Percentiles rank a stretch among this genome's conserved stretches.
phyloP scores from a whole-genome alignment of 2,113 vertebrate genomes.

The Laterallus jamaicensis region DNA sequence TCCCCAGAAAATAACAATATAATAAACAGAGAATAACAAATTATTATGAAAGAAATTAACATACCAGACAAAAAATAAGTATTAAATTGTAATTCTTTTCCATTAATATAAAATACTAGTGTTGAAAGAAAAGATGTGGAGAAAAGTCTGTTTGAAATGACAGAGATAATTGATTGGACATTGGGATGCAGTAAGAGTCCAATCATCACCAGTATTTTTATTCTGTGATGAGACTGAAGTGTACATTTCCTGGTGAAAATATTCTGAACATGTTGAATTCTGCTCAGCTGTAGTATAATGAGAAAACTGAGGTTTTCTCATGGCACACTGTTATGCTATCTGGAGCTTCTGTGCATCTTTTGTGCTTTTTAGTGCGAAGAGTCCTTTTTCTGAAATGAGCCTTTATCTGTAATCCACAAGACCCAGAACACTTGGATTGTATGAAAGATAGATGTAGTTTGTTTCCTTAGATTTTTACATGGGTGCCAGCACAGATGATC shows the following conservation, averaged over 20 bases:
- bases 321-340: fast-evolving
- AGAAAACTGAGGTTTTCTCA: background rate
- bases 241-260: background rate
- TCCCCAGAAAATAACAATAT: background rate
- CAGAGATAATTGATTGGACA: background rate
- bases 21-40: background rate
- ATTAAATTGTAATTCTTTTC: background rate
- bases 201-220: background rate
- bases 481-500: background rate
- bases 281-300: background rate
- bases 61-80: background rate
- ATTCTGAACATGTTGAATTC: background rate
- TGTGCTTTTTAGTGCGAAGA: background rate
- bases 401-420: background rate
- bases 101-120: background rate
- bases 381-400: background rate
- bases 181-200: fast-evolving
- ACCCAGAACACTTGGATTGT: background rate
- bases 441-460: background rate
- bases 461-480: background rate
- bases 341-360: background rate
- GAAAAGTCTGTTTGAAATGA: background rate
- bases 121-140: background rate
- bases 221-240: background rate
- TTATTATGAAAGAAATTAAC: background rate